phyloP scores from a whole-genome alignment of 2,888 invertebrate species.

The Ischnus inquisitorius region DNA sequence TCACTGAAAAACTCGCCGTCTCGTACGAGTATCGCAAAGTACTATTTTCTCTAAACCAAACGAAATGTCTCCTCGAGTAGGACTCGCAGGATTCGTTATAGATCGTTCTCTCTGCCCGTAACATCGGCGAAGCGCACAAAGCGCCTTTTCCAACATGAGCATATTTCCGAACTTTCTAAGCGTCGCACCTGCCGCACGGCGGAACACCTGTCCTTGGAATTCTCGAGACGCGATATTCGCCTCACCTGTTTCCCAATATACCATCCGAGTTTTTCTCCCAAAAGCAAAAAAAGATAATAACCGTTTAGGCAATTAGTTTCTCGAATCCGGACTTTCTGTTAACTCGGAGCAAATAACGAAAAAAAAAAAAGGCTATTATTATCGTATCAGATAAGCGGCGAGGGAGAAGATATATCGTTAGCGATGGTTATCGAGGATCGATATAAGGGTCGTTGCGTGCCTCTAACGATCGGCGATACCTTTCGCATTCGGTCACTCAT shows the following conservation, averaged over 20 bases:
- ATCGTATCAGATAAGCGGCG: conserved; percentile 9
- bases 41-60: too few relatives aligned
- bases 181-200: background rate
- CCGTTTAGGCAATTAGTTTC: conserved; percentile 49
- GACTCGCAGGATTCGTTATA: too few relatives aligned
- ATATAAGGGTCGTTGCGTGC: conserved; percentile 14
- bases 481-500: conserved; percentile 5
- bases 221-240: background rate
- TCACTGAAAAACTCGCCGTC: too few relatives aligned
- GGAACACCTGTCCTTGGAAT: too few relatives aligned
- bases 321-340: conserved; percentile 31
- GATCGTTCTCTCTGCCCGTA: too few relatives aligned
- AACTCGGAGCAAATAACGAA: background rate
- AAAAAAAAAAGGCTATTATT: conserved; percentile 30
- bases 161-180: background rate
- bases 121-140: too few relatives aligned
- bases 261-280: background rate
- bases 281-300: conserved; percentile 47
- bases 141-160: background rate
- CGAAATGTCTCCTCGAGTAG: too few relatives aligned
- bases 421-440: conserved; percentile 40
- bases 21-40: too few relatives aligned
- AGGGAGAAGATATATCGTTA: conserved; percentile 8
- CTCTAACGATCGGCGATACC: conserved; percentile 10
- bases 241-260: conserved; percentile 56